phyloP scores from a whole-genome alignment of 1,140 invertebrate species.

The Acromyrmex heyeri region DNA sequence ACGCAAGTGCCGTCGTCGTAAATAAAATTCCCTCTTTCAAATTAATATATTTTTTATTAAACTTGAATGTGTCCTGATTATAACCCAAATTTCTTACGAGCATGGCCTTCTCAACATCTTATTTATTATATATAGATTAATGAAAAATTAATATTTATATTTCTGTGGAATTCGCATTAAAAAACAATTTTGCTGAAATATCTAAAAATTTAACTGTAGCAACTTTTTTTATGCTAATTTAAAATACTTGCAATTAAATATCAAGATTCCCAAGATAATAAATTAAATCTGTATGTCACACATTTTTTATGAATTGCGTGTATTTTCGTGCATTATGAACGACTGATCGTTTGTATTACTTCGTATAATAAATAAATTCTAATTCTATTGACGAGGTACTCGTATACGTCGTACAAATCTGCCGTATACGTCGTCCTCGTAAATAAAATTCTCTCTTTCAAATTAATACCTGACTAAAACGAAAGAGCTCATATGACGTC shows the following conservation, averaged over 20 bases:
- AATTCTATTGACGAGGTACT: background rate
- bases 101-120: background rate
- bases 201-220: too few species aligned
- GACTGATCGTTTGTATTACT: background rate
- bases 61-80: background rate
- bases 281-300: background rate
- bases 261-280: background rate
- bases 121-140: background rate
- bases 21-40: background rate
- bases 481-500: background rate
- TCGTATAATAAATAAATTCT: constrained; percentile 34
- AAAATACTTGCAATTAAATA: constrained; percentile 7
- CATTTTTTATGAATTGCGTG: constrained; percentile 38
- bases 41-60: background rate
- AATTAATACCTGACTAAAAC: constrained; percentile 1
- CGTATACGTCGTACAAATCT: too few species aligned
- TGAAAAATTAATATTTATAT: background rate
- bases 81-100: background rate
- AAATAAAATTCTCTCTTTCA: background rate
- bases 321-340: constrained; percentile 36
- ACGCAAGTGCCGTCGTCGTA: background rate
- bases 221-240: background rate
- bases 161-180: too few species aligned
- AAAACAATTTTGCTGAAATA: too few species aligned
- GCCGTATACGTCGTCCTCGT: background rate